These are phyloP conservation scores for Choreutis nemorana DNA, from an alignment of 2,888 invertebrate species.

Conservation along the genomic window DNA sequence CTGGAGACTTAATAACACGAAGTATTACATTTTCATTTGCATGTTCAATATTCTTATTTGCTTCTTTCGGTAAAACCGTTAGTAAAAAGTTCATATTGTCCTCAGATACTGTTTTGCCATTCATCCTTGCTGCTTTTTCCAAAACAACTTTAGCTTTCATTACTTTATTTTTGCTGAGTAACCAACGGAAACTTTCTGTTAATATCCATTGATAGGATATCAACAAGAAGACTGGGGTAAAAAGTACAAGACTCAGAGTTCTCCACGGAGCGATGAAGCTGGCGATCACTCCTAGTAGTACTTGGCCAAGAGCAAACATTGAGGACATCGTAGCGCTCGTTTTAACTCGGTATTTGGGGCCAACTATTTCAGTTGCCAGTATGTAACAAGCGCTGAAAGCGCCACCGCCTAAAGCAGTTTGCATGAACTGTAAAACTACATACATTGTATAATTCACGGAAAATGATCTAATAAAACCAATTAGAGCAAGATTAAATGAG, in stretches of 20 bases:
- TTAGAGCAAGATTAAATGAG: conserved; percentile 40
- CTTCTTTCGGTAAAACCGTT: conserved; percentile 28
- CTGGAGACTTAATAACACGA: conserved; percentile 59
- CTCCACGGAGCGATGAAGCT: conserved; percentile 77
- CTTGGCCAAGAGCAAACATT: conserved; percentile 77
- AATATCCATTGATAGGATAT: conserved; percentile 72
- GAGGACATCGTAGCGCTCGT: conserved; percentile 75
- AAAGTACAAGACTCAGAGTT: conserved; percentile 69
- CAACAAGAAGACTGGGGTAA: conserved; percentile 71
- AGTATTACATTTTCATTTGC: conserved; percentile 24
- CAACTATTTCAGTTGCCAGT: conserved; percentile 78
- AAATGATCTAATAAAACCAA: conserved; percentile 44
- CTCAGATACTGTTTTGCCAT: conserved; percentile 60
- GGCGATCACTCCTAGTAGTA: conserved; percentile 71
- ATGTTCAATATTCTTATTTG: conserved; percentile 11
- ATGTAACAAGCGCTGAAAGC: conserved; percentile 52
- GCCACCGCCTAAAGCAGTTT: conserved; percentile 50
- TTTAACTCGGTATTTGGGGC: conserved; percentile 74
- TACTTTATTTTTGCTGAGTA: conserved; percentile 71
- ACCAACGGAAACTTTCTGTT: conserved; percentile 80
- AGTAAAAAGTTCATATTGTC: conserved; percentile 41
- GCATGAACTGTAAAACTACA: conserved; percentile 39
- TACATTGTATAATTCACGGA: conserved; percentile 52
- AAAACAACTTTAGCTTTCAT: conserved; percentile 69
- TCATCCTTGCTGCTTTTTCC: conserved; percentile 67